Evolutionary conservation across 1,140 invertebrate species (phyloP), one percentile per base, ranked within the genome.

Genomic region (Asbolus verrucosus): DNA sequence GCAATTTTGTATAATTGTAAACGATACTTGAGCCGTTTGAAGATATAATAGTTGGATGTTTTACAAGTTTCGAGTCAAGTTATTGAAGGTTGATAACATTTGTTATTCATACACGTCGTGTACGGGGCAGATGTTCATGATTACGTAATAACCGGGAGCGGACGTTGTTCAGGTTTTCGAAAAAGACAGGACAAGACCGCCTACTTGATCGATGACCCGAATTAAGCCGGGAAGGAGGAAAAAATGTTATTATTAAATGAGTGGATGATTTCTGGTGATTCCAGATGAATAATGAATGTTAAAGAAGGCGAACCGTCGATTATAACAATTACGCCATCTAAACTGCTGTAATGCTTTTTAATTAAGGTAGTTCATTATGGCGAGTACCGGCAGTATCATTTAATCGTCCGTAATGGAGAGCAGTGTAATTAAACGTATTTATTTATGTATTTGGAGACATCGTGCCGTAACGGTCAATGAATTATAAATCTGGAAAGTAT

Each of bases 401-500:
- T 61, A 62, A 62, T 62, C 31, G 36, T 36, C 14, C 16, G 18
- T 50, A 50, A 24, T 19, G 43, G 43, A 60, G 54, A 39, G 41
- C 31, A 18, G 31, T 33, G 38, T 59, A 60, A 68, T 68, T 68
- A 18, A 33, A 14, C 8, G 46, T 36, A 36, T 63, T 70, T 65
- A 70, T 70, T 43, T 43, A 70, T 70, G 60, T 21, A 63, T 54
- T 65, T 70, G 30, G 43, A 30, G 60, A 61, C 59, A 61, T 70
- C 63, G 41, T 70, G 67, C 59, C 39, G 60, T 70, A 70, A 70
- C 68, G 68, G 46, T 54, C 24, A 70, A 70, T 70, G 68, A 70
- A 70, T 70, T 70, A 70, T 70, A 43, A 70, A 70, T 65, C 60
- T 39, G 39, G 61, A 61, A 69, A 70, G 68, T 63, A 61, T 70